phyloP scores from a whole-genome alignment of 2,113 vertebrate species.

The Grallaria varia region DNA sequence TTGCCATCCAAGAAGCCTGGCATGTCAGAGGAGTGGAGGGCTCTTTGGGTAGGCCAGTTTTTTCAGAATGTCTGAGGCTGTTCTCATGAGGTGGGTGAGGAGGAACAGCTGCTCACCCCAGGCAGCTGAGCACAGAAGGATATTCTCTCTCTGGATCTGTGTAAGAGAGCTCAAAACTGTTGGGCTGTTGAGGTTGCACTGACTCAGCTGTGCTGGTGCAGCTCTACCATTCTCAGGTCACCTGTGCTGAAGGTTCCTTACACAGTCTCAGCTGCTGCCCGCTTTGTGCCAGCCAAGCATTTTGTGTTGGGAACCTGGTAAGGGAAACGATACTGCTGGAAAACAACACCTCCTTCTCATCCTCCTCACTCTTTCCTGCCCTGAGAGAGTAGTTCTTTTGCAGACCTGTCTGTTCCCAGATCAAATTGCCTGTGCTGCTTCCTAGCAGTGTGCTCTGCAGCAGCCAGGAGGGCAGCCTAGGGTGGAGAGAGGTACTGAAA shows the following conservation, averaged over 20 bases:
- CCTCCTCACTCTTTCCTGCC: background rate
- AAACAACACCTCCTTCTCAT: background rate
- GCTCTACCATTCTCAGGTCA: background rate
- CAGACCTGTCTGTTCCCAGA: background rate
- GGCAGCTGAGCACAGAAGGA: background rate
- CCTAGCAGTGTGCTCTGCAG: background rate
- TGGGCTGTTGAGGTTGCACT: background rate
- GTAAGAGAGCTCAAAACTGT: background rate
- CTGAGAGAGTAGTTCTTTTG: background rate
- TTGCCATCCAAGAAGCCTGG: background rate
- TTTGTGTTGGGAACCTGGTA: background rate
- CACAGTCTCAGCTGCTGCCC: background rate
- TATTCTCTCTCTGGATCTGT: background rate
- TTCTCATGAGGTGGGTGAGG: background rate
- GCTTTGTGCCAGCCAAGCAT: background rate
- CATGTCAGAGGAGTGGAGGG: background rate
- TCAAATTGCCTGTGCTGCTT: background rate
- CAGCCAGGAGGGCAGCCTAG: background rate
- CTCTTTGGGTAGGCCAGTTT: background rate
- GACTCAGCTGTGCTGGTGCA: background rate
- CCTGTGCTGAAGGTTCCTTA: background rate
- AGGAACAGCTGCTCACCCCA: background rate
- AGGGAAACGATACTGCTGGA: background rate
- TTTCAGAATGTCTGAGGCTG: background rate
- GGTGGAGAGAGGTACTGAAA: background rate